Conservation (phyloP, 2,797 vertebrate species). For the Siniperca scherzeri region DNA sequence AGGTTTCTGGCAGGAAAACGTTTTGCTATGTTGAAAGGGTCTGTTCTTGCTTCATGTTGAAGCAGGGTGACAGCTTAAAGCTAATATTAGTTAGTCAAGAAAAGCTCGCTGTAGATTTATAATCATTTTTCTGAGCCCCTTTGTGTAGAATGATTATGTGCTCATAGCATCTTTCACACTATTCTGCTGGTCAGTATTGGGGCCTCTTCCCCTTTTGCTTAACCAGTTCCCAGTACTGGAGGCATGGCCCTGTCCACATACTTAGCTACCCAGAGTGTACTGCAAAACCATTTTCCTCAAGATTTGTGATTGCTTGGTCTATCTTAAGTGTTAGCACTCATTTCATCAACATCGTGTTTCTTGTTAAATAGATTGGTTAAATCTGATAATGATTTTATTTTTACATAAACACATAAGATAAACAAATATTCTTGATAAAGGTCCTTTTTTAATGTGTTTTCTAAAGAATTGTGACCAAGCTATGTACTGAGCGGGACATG, state of each 20-base stretch:
- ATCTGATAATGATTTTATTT: neutral
- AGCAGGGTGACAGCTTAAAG: neutral
- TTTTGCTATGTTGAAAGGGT: neutral
- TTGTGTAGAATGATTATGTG: neutral
- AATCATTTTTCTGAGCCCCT: neutral
- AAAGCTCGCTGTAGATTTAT: neutral
- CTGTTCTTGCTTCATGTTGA: neutral
- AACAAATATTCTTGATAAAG: neutral
- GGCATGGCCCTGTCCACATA: neutral
- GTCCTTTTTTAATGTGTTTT: neutral
- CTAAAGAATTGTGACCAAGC: neutral
- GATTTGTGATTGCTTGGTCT: neutral
- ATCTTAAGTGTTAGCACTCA: neutral
- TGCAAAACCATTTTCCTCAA: neutral
- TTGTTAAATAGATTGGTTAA: neutral
- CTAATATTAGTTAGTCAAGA: neutral
- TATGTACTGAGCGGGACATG: neutral
- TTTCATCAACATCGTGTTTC: neutral
- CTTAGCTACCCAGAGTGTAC: neutral
- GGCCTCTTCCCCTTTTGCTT: neutral
- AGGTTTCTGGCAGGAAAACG: neutral
- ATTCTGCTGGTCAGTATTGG: neutral
- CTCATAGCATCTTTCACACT: neutral
- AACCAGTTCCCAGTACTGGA: neutral
- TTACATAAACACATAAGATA: neutral